phyloP scores from a whole-genome alignment of 2,797 vertebrate genomes.

The Lagocephalus sceleratus region DNA sequence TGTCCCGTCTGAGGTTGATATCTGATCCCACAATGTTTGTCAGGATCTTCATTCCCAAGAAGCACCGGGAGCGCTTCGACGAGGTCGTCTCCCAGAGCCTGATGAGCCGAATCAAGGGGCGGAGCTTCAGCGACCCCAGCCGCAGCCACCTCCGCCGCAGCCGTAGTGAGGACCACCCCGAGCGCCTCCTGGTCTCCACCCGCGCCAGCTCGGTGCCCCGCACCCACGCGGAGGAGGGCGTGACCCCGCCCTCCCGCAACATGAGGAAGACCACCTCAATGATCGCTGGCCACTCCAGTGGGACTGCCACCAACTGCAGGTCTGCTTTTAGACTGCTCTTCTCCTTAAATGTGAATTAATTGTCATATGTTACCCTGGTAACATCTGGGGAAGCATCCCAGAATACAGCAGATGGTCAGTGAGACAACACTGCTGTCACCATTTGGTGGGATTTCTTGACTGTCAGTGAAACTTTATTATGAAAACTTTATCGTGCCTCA shows the following conservation, averaged over 20 bases:
- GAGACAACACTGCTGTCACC: too few relatives aligned
- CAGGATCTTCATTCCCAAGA: constrained; percentile 99
- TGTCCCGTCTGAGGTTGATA: constrained; percentile 16
- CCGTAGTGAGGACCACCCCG: constrained; percentile 92
- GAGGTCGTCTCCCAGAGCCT: constrained; percentile 95
- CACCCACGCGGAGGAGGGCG: constrained; percentile 83
- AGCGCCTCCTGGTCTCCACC: constrained; percentile 92
- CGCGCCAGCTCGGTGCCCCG: constrained; percentile 92
- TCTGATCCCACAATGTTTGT: constrained; percentile 50
- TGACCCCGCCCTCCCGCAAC: constrained; percentile 70
- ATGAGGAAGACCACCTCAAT: constrained; percentile 87
- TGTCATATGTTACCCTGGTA: too few relatives aligned
- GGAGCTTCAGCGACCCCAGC: constrained; percentile 83
- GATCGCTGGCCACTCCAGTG: constrained; percentile 78
- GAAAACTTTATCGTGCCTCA: too few relatives aligned
- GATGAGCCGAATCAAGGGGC: constrained; percentile 89
- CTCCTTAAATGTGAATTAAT: too few relatives aligned
- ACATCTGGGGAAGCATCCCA: too few relatives aligned
- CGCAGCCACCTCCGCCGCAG: constrained; percentile 87
- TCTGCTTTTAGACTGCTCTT: constrained; percentile 35
- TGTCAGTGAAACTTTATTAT: too few relatives aligned
- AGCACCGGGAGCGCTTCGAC: constrained; percentile 94
- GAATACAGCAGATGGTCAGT: too few relatives aligned
- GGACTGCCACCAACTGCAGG: constrained; percentile 84
- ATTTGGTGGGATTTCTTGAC: too few relatives aligned